Base-by-base conservation (phyloP, 2,888 invertebrate genomes). In the Drosophila cyrtoloma region DNA sequence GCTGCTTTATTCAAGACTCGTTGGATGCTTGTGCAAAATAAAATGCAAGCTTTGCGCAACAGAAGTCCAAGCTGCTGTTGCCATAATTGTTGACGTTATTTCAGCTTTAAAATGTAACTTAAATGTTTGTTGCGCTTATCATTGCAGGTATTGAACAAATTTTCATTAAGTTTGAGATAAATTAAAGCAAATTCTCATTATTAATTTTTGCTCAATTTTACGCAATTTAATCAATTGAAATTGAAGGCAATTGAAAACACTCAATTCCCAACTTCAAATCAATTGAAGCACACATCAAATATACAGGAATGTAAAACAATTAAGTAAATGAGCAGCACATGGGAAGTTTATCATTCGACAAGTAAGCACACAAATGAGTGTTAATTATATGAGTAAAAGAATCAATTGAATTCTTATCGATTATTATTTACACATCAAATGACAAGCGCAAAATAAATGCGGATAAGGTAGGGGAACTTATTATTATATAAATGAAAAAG, bases 81-180 rank as follows among this genome's bases (percentile, higher is more conserved):
- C 35, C 37, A 47, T 39, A 51, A 57, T 56, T 66, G 26, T 33
- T 66, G 39, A 47, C 56, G 67, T 75, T 71, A 64, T 57, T 64
- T 52, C 72, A 64, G 33, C 26, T 32, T 60, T 10, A 22, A 59
- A 33, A 28, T 35, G 63, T 60, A 60, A 60, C 52, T 44, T 32
- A 32, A n/a, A 30, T 32, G 30, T 51, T 57, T 61, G 50, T 52
- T 57, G 50, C 71, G 68, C 57, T 81, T 72, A 68, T 75, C 75
- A 61, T 73, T 78, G 82, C 80, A 78, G 78, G 59, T 81, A 77
- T 59, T 77, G 63, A 71, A n/a, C 3, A 1, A 22, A 35, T 12
- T 53, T 72, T 30, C 35, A 55, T 39, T 55, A 22, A 22, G 22
- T 30, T 37, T 35, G 16, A 35, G 39, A 35, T 51, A 63, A 26